Evolutionary conservation across 1,140 invertebrate species (phyloP).

Genomic region (Tribolium castaneum): DNA sequence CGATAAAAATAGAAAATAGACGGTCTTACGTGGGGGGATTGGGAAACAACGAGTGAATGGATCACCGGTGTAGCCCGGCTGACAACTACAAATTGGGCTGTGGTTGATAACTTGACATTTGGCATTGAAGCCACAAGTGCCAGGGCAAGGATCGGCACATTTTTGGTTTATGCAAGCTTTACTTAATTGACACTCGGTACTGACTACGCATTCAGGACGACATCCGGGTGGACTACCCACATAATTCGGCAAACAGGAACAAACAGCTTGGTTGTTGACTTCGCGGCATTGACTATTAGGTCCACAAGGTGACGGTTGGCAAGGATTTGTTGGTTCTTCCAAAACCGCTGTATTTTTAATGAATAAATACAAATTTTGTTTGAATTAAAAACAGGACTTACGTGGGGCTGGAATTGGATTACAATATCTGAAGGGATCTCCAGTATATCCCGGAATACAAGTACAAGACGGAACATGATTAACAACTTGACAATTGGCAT

Average conservation of each 20-base stretch:
- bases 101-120: slow-evolving; percentile 71
- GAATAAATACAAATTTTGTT: slow-evolving; percentile 32
- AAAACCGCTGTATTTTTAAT: not conserved
- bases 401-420: slow-evolving; percentile 63
- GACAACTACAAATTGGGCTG: slow-evolving; percentile 71
- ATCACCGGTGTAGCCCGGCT: slow-evolving; percentile 70
- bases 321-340: slow-evolving; percentile 63
- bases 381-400: slow-evolving; percentile 54
- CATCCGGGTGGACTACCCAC: slow-evolving; percentile 74
- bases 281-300: slow-evolving; percentile 69
- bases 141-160: slow-evolving; percentile 76
- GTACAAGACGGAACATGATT: slow-evolving; percentile 78
- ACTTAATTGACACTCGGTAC: slow-evolving; percentile 72
- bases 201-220: slow-evolving; percentile 74
- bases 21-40: slow-evolving; percentile 27
- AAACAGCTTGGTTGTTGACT: slow-evolving; percentile 68
- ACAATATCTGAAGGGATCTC: slow-evolving; percentile 81
- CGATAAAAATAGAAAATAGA: not conserved
- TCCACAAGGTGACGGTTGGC: slow-evolving; percentile 69
- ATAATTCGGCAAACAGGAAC: slow-evolving; percentile 72
- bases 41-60: slow-evolving; percentile 64
- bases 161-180: slow-evolving; percentile 74
- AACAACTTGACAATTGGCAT: slow-evolving; percentile 75
- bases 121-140: slow-evolving; percentile 70
- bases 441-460: slow-evolving; percentile 75